Evolutionary conservation across 2,888 invertebrate species (phyloP), one percentile per base, ranked within the genome.

Genomic region (Phaedon cochleariae): DNA sequence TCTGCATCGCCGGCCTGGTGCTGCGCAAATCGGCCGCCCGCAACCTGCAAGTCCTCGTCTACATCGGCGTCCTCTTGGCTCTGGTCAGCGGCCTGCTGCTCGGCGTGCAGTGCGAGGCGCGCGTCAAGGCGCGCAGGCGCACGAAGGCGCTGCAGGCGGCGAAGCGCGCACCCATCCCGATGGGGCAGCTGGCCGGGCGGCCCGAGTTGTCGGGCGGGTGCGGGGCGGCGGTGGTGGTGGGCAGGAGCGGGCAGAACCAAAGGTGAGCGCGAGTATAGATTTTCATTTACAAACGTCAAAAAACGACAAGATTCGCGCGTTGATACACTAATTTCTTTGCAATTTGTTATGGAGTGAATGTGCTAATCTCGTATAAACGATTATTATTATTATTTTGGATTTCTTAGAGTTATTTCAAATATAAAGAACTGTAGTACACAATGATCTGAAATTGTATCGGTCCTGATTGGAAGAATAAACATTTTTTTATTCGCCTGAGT

Each of bases 1-100:
- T 90, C 70, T 88, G 88, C 71, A 88, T 90, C 73, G 90, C 90
- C 65, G 90, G 90, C 29, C 86, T 88, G 73, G 88, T 90, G 12
- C 78, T 90, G 65, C 84, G 89, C 69, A 86, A 88, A 71, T 88
- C 88, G 67, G 86, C 88, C n/a, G 88, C 88, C 75, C 86, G 88
- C 61, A 90, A 90, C 79, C 85, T 90, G 21, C 88, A 89, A 73
- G 90, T 90, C 49, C 83, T 90, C 76, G 87, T 90, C 58, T 90
- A 90, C 80, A 90, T 90, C 77, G 90, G 78, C 81, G 84, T 87
- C 68, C 82, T 90, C 49, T 84, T 89, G 0, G 87, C 89, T 1
- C 85, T 89, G 74, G 90, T 90, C 12, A 89, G 90, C 74, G 85
- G 85, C 4, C 84, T 90, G 9, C 81, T 90, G 37, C 84, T 90